These are phyloP conservation scores for Fratercula arctica DNA, from an alignment of 2,797 vertebrate genomes.

Conservation along the genomic window DNA sequence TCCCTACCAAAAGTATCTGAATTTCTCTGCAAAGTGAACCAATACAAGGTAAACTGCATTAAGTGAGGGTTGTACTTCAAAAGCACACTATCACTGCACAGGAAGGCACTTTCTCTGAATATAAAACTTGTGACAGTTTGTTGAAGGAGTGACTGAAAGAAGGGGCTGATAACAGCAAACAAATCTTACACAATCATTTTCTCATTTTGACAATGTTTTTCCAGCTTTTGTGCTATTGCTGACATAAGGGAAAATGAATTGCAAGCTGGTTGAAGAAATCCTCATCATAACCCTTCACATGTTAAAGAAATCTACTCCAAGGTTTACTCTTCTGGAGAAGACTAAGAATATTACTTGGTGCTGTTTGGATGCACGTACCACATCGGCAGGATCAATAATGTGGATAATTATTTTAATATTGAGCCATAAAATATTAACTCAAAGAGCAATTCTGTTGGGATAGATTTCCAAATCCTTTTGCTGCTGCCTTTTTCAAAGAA, in stretches of 20 bases:
- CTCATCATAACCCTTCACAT: background rate
- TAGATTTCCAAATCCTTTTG: conserved; percentile 14
- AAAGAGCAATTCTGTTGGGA: background rate
- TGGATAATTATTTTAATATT: conserved; percentile 9
- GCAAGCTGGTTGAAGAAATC: background rate
- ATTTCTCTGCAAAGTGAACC: background rate
- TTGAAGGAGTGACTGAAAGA: background rate
- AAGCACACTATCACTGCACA: background rate
- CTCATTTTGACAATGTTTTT: background rate
- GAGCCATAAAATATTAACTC: conserved; percentile 9
- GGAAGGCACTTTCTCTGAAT: background rate
- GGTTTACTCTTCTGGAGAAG: background rate
- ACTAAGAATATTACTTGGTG: background rate
- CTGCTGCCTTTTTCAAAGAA: conserved; percentile 10
- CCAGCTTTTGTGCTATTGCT: background rate
- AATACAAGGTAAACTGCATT: background rate
- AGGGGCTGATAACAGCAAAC: background rate
- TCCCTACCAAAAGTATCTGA: background rate
- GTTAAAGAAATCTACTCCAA: background rate
- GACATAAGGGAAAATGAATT: background rate
- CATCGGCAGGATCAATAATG: background rate
- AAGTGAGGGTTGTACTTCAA: background rate
- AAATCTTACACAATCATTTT: background rate
- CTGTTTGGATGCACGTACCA: background rate
- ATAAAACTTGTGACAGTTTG: background rate